phyloP scores from a whole-genome alignment of 2,113 vertebrate species.

The Rostratula benghalensis region DNA sequence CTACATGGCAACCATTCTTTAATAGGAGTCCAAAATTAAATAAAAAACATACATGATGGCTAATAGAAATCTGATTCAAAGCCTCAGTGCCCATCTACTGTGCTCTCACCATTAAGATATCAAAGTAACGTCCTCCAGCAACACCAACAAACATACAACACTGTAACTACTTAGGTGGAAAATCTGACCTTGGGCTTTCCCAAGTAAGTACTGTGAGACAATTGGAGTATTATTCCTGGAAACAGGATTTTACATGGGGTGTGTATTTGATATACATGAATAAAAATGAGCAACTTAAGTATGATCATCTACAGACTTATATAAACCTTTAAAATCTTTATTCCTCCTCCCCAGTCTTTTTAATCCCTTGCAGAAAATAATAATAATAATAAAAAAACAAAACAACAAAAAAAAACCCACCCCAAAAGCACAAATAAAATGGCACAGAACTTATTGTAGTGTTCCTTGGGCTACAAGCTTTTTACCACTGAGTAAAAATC shows the following conservation, averaged over 20 bases:
- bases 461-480: not conserved
- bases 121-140: not conserved
- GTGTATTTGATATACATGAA: constrained; percentile 9
- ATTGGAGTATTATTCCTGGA: constrained; percentile 19
- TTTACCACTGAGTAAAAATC: not conserved
- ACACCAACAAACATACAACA: constrained; percentile 3
- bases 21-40: not conserved
- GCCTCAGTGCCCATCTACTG: not conserved
- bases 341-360: not conserved
- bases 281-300: constrained; percentile 24
- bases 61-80: not conserved
- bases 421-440: not conserved
- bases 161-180: not conserved
- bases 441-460: not conserved
- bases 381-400: too few relatives aligned
- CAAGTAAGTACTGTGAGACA: not conserved
- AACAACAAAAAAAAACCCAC: too few relatives aligned
- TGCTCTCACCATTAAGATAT: constrained; percentile 4
- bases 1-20: not conserved
- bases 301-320: not conserved
- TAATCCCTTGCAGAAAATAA: not conserved
- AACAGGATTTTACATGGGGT: not conserved
- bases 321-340: not conserved
- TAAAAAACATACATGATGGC: not conserved
- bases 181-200: constrained; percentile 41